Evolutionary conservation across 2,888 invertebrate genomes (phyloP).

Genomic region (Drosophila sordidapex): DNA sequence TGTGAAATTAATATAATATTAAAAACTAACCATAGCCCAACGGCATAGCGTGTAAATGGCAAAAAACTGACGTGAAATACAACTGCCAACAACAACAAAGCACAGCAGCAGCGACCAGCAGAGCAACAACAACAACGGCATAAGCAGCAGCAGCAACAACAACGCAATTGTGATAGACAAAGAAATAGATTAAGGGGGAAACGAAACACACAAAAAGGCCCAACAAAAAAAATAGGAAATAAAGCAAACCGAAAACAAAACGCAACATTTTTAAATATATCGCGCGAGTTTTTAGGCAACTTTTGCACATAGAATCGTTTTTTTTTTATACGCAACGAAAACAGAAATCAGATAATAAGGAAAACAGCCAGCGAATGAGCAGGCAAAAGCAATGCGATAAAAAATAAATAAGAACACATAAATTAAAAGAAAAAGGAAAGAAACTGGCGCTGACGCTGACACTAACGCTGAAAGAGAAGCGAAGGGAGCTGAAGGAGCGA

Average conservation of each 20-base stretch:
- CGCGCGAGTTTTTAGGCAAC: slow-evolving; percentile 45
- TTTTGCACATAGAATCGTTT: slow-evolving; percentile 46
- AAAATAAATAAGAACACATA: slow-evolving; percentile 66
- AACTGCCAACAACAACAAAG: slow-evolving; percentile 71
- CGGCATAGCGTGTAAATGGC: slow-evolving; percentile 56
- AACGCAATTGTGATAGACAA: slow-evolving; percentile 81
- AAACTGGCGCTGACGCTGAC: slow-evolving; percentile 41
- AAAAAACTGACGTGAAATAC: slow-evolving; percentile 58
- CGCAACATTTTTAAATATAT: slow-evolving; percentile 60
- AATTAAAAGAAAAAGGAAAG: slow-evolving; percentile 39
- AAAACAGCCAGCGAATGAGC: slow-evolving; percentile 42
- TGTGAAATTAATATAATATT: slow-evolving; percentile 56
- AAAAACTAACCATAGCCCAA: slow-evolving; percentile 44
- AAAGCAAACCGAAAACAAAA: slow-evolving; percentile 49
- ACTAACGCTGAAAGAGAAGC: slow-evolving; percentile 28
- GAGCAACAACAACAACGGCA: slow-evolving; percentile 50
- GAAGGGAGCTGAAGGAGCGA: slow-evolving; percentile 32
- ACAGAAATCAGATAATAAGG: slow-evolving; percentile 32
- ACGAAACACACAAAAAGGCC: slow-evolving; percentile 47
- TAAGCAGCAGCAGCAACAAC: slow-evolving; percentile 64
- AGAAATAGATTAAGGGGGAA: slow-evolving; percentile 77
- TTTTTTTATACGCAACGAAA: slow-evolving; percentile 66
- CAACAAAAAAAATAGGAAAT: slow-evolving; percentile 24
- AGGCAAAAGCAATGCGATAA: slow-evolving; percentile 53
- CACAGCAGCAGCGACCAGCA: slow-evolving; percentile 48